phyloP scores from a whole-genome alignment of 2,797 vertebrate species.

The Pipistrellus nathusii region DNA sequence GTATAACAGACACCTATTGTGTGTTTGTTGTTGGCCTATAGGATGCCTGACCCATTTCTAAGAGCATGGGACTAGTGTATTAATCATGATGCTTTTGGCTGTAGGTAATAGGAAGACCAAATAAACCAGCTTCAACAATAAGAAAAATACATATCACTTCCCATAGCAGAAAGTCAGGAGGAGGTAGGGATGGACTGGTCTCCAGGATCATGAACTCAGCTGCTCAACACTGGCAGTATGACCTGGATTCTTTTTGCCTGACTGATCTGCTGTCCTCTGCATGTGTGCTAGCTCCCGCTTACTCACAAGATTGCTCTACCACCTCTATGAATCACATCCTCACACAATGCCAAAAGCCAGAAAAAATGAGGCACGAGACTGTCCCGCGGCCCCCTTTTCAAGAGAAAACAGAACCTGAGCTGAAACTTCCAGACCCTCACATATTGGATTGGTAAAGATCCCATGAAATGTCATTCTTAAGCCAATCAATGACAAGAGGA shows the following conservation, averaged over 20 bases:
- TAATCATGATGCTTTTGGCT: neutral
- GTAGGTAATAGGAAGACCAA: slow-evolving; percentile 1
- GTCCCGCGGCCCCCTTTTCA: neutral
- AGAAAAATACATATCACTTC: neutral
- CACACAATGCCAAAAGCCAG: neutral
- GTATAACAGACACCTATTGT: neutral
- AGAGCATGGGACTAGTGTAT: neutral
- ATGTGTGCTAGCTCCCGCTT: neutral
- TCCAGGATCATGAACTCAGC: neutral
- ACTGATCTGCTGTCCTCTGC: neutral
- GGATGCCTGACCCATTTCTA: neutral
- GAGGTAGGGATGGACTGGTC: neutral
- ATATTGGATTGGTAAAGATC: neutral
- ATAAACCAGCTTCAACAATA: neutral
- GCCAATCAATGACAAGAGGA: neutral
- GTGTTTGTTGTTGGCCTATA: neutral
- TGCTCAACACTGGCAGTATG: neutral
- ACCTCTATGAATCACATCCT: neutral
- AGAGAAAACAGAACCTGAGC: neutral
- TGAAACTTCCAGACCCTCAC: neutral
- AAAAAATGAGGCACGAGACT: neutral
- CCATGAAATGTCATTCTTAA: neutral
- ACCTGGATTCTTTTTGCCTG: neutral
- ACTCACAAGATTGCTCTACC: neutral
- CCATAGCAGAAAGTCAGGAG: neutral